Conservation (phyloP, 2,797 vertebrate species). For the Epinephelus malabaricus region DNA sequence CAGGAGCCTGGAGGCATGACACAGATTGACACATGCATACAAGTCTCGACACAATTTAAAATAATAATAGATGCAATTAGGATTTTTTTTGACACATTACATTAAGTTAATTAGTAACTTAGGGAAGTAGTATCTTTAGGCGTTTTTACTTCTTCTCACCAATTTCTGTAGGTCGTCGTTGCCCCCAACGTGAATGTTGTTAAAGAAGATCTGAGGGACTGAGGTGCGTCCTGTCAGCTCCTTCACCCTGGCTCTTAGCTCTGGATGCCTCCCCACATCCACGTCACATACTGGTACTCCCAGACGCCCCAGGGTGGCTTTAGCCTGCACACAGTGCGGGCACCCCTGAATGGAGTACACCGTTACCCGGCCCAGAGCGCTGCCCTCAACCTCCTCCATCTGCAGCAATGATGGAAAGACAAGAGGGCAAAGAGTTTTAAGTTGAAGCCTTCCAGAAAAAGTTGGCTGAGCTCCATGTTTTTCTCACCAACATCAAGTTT, state of each 20-base stretch:
- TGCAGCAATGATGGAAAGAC: constrained; percentile 43
- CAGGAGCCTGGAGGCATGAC: constrained; percentile 71
- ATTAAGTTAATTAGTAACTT: neutral
- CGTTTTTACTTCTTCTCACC: constrained; percentile 67
- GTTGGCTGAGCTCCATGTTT: neutral
- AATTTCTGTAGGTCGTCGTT: constrained; percentile 83
- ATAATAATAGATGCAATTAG: neutral
- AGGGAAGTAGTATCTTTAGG: neutral
- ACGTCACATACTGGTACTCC: constrained; percentile 81
- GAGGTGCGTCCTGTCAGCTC: constrained; percentile 80
- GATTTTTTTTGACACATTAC: neutral
- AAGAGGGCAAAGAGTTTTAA: constrained; percentile 9
- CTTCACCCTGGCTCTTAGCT: constrained; percentile 76
- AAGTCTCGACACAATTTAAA: neutral
- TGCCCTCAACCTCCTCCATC: constrained; percentile 78
- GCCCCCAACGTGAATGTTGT: constrained; percentile 82
- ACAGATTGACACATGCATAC: neutral
- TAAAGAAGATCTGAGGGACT: constrained; percentile 88
- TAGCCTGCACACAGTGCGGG: constrained; percentile 84
- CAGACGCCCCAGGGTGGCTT: constrained; percentile 74
- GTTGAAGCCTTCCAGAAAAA: neutral
- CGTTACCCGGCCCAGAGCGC: constrained; percentile 78
- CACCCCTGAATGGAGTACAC: constrained; percentile 86
- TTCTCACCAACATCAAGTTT: neutral
- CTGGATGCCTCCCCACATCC: constrained; percentile 78